Evolutionary conservation across 2,888 invertebrate genomes (phyloP).

Genomic region (Capitulum mitella): DNA sequence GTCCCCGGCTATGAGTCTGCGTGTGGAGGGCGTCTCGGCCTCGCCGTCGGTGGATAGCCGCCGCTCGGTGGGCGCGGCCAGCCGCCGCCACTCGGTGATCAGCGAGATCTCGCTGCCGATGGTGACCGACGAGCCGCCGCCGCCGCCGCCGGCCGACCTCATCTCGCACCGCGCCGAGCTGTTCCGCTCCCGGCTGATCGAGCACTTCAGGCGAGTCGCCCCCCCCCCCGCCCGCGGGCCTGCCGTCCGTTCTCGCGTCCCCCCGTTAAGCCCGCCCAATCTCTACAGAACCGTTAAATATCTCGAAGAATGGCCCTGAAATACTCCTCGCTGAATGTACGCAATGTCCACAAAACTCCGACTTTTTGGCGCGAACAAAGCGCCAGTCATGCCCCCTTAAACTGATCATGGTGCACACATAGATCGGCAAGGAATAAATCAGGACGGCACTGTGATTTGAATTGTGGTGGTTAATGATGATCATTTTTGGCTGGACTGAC

Average conservation of each 20-base stretch:
- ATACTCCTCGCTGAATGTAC: not conserved
- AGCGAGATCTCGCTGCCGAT: not conserved
- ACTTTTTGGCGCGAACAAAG: not conserved
- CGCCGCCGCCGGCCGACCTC: not conserved
- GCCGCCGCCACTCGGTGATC: not conserved
- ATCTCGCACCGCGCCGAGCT: constrained; percentile 7
- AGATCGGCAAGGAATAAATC: no score
- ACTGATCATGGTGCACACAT: no score
- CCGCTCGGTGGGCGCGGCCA: not conserved
- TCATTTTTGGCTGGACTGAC: no score
- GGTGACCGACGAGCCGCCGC: not conserved
- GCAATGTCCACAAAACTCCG: not conserved
- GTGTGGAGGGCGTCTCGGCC: no score
- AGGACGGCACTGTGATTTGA: no score
- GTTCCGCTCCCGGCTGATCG: constrained; percentile 39
- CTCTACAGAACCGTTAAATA: not conserved
- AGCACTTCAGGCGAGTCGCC: not conserved
- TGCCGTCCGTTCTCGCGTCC: no score
- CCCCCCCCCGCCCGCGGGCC: no score
- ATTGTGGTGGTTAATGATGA: no score
- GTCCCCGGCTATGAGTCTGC: no score
- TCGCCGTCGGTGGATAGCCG: not conserved
- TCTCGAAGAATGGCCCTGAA: not conserved
- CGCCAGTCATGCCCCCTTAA: no score
- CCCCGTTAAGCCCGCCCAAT: no score